phyloP scores from a whole-genome alignment of 2,888 invertebrate genomes.

The Halictus ligatus region DNA sequence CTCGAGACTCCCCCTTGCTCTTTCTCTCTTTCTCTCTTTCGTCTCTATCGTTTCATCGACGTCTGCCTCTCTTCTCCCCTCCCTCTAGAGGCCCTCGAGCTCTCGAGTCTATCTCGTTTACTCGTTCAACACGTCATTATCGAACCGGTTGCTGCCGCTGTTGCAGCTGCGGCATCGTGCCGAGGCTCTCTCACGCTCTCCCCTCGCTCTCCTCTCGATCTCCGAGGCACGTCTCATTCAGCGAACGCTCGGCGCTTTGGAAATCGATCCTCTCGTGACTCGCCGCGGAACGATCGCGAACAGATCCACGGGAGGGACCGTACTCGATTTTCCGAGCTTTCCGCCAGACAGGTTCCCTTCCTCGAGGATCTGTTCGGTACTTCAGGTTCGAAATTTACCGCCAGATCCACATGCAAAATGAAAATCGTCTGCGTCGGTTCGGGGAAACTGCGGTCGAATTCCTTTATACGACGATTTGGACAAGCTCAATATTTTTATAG shows the following conservation, averaged over 20 bases:
- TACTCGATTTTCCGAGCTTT: neutral
- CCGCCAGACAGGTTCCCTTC: neutral
- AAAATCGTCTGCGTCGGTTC: neutral
- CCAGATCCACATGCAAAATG: neutral
- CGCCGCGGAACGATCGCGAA: slow-evolving; percentile 25
- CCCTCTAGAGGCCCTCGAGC: slow-evolving; percentile 3
- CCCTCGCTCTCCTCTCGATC: neutral
- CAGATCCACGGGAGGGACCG: neutral
- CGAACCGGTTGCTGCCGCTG: slow-evolving; percentile 73
- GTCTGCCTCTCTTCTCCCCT: slow-evolving; percentile 14
- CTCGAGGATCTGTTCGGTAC: neutral
- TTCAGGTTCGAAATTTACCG: neutral
- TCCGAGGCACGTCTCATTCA: slow-evolving; percentile 66
- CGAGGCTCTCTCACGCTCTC: slow-evolving; percentile 66
- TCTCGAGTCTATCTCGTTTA: slow-evolving; percentile 62
- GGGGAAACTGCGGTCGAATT: neutral
- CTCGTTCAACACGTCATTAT: slow-evolving; percentile 71
- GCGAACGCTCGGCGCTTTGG: slow-evolving; percentile 59
- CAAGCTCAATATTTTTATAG: neutral
- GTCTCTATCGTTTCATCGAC: slow-evolving; percentile 29
- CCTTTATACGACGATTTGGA: too few species aligned
- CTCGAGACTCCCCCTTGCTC: neutral
- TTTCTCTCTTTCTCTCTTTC: neutral
- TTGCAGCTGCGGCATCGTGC: slow-evolving; percentile 66
- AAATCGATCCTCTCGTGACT: slow-evolving; percentile 55